A percentile compares a stretch with the other conserved stretches of the same genome.
phyloP scores from a whole-genome alignment of 2,797 vertebrate species.

The Cryptoprocta ferox region DNA sequence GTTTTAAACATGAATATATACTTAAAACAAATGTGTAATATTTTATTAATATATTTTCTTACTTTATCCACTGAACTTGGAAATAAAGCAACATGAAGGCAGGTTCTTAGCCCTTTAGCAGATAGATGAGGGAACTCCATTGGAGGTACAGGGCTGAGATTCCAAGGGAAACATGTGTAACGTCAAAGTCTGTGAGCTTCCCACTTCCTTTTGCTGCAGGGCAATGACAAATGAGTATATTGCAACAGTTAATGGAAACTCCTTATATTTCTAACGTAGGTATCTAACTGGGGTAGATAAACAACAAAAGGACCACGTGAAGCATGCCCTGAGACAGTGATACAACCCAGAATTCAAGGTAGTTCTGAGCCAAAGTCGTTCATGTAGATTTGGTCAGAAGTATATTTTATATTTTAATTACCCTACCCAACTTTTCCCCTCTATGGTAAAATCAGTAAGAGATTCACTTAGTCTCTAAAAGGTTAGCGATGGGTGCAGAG shows the following conservation, averaged over 20 bases:
- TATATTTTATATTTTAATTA: background rate
- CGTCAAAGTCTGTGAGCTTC: background rate
- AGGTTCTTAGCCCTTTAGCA: background rate
- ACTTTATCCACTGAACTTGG: background rate
- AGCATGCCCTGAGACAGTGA: background rate
- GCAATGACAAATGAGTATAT: background rate
- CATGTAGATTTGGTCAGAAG: background rate
- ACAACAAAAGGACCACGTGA: background rate
- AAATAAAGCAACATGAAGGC: background rate
- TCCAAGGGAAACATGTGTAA: background rate
- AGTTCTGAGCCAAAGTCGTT: background rate
- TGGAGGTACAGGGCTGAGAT: background rate
- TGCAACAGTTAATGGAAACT: background rate
- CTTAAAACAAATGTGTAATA: background rate
- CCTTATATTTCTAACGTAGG: background rate
- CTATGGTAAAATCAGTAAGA: background rate
- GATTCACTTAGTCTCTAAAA: background rate
- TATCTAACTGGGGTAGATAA: background rate
- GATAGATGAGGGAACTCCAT: background rate
- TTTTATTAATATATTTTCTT: conserved; percentile 1
- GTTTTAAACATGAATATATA: background rate
- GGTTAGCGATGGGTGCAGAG: background rate
- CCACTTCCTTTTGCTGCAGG: background rate
- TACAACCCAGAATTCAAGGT: background rate
- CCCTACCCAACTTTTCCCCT: background rate